Evolutionary conservation across 2,888 invertebrate genomes (phyloP), one percentile per base, ranked within the genome.

Genomic region (Drosophila sordidula): DNA sequence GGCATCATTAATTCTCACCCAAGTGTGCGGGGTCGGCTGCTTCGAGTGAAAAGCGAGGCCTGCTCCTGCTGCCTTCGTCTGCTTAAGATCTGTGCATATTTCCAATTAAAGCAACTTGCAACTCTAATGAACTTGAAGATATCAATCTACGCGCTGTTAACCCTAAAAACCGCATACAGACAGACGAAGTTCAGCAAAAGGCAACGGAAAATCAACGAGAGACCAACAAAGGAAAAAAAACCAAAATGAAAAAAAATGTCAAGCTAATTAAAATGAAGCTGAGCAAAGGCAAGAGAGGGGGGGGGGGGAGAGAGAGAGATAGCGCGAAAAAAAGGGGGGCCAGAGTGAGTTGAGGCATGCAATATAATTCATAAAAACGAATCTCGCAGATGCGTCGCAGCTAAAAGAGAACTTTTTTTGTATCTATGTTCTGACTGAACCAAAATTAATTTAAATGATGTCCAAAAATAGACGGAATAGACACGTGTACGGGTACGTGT

Each of bases 111-210:
- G 81, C 88, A 68, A 72, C 86, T 72, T 75, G 80, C 88, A 81
- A 78, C 88, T 84, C 84, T 86, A 86, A 86, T 86, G 86, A 86
- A 88, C 86, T 86, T 88, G 80, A 81, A 88, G 88, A 86, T 86
- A 86, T 86, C 88, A 86, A 86, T 86, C 86, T 86, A 81, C 86
- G 87, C 81, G 86, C 84, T 80, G 86, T 85, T 88, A 86, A 88
- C 86, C 86, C 86, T 80, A 66, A 74, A 78, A 79, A 79, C 79
- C 79, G 65, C 79, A 75, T 50, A 56, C 61, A 56, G 72, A 34
- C 52, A 32, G 49, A 67, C 42, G 45, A 70, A 66, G 64, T 64
- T 29, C 29, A 29, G 45, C 70, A 38, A 65, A 52, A 62, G 39
- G 50, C 59, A 42, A 36, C 42, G 41, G 58, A 47, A 57, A 51